Evolutionary conservation across 2,113 vertebrate genomes (phyloP).

Genomic region (Madoqua kirkii): DNA sequence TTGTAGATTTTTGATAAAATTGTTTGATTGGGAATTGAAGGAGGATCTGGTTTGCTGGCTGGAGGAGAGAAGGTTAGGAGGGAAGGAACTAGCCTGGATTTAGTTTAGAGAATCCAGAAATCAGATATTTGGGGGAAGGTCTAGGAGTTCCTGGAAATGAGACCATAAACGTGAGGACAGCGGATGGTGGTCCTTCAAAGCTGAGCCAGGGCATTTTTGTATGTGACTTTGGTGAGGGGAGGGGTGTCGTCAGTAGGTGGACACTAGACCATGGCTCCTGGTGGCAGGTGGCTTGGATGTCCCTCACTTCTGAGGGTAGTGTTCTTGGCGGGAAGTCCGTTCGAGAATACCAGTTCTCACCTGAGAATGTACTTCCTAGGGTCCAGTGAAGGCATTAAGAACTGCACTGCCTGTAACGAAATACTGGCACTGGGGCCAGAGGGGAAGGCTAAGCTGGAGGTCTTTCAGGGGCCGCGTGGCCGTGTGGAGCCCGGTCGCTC

Average conservation of each 20-base stretch:
- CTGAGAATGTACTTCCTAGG: neutral
- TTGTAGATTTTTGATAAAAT: neutral
- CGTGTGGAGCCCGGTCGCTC: neutral
- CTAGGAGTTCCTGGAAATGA: neutral
- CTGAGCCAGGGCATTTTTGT: neutral
- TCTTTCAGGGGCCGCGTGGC: neutral
- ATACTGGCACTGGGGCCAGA: fast-evolving
- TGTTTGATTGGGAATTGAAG: neutral
- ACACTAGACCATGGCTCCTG: neutral
- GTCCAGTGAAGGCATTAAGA: neutral
- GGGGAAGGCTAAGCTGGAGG: neutral
- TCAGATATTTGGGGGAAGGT: neutral
- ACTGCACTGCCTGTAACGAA: fast-evolving
- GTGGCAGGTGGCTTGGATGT: neutral
- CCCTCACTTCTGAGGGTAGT: neutral
- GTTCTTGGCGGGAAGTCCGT: neutral
- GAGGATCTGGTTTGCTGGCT: fast-evolving
- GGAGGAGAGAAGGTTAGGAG: neutral
- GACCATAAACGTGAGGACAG: neutral
- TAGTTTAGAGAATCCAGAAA: neutral
- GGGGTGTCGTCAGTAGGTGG: neutral
- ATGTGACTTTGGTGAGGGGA: neutral
- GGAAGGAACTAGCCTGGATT: neutral
- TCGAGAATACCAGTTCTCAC: neutral
- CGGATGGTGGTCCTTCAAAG: neutral